Conservation (phyloP, 2,888 invertebrate species). For the Amblyjoppa proteus region DNA sequence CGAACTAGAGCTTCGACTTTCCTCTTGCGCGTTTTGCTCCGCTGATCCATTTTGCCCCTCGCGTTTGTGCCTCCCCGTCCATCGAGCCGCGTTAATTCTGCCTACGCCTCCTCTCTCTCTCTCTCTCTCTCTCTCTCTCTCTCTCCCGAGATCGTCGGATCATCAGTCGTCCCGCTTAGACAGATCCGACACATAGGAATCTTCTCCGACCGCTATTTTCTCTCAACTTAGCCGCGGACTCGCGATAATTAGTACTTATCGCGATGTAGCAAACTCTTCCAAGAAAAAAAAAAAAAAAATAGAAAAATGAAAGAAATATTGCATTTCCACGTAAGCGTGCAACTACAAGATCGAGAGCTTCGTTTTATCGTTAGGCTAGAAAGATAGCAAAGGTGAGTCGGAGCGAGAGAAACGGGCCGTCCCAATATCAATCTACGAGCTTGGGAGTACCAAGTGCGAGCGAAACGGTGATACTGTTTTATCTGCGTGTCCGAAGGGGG, state of each 20-base stretch:
- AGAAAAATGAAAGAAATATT: background rate
- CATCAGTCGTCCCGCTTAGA: conserved; percentile 56
- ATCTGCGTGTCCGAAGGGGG: conserved; percentile 21
- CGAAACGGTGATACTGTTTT: conserved; percentile 8
- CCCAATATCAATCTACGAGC: background rate
- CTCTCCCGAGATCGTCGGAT: conserved; percentile 54
- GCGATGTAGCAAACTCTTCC: background rate
- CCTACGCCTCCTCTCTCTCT: conserved; percentile 48
- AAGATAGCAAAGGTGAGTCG: background rate
- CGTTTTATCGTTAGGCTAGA: background rate
- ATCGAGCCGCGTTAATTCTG: conserved; percentile 41
- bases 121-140: background rate
- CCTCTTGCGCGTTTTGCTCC: background rate
- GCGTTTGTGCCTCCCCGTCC: background rate
- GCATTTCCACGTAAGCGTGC: background rate
- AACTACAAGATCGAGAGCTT: conserved; percentile 3
- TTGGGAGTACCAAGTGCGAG: conserved; percentile 10
- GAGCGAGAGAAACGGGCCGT: conserved; percentile 9
- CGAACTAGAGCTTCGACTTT: background rate
- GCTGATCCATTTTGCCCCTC: background rate
- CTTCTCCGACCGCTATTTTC: conserved; percentile 35
- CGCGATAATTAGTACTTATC: conserved; percentile 44
- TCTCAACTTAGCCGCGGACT: conserved; percentile 12
- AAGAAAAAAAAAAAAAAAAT: background rate
- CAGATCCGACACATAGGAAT: conserved; percentile 57